Conservation (phyloP, 2,113 vertebrate genomes). For the Anthoscopus minutus region DNA sequence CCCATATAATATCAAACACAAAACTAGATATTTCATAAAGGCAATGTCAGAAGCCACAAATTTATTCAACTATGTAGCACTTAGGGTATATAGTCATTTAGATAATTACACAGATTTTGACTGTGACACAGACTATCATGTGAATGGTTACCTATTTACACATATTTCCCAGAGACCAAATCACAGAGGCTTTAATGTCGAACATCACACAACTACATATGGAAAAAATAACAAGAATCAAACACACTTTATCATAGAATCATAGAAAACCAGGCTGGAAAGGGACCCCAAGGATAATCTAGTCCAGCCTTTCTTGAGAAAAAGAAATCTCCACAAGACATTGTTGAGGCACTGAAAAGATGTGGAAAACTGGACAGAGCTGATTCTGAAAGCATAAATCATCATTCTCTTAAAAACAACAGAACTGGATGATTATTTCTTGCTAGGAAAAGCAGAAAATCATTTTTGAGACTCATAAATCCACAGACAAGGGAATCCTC, state of each 20-base stretch:
- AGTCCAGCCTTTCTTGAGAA: background rate
- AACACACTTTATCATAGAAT: background rate
- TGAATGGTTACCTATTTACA: background rate
- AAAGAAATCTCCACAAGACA: background rate
- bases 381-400: background rate
- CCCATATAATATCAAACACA: background rate
- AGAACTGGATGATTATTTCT: background rate
- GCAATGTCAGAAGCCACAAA: background rate
- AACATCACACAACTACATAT: background rate
- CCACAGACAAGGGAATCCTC: background rate
- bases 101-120: background rate
- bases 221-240: background rate
- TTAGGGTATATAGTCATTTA: background rate
- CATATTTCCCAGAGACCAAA: background rate
- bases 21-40: background rate
- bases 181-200: background rate
- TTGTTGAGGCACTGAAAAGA: background rate
- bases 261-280: background rate
- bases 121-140: background rate
- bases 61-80: background rate
- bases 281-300: background rate
- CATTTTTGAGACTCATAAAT: background rate
- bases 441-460: background rate
- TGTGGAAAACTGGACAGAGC: background rate
- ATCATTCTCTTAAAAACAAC: background rate